Base-by-base conservation (phyloP, 2,888 invertebrate species). In the Sinodicranocentrus sp. region DNA sequence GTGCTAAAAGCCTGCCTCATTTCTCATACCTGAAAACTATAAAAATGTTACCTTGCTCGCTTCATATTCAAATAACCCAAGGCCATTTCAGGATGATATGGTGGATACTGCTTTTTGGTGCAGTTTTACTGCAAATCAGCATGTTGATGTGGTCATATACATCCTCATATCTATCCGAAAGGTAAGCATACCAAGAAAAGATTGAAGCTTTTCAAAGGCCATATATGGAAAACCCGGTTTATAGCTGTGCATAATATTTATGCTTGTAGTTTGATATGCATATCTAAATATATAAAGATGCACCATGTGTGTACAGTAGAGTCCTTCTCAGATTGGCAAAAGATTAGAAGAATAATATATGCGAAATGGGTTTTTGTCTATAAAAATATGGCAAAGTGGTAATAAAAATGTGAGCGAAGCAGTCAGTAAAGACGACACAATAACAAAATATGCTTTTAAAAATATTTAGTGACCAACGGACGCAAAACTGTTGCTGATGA, bases 61-160 rank as follows among this genome's bases (percentile, higher is more conserved):
- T 82, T 82, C 73, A 67, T 82, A 73, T 73, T 75, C 75, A 75
- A 82, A 82, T 75, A 75, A 70, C 75, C 82, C 82, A 82, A 82
- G 82, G 82, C 82, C 82, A 82, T 82, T 76, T 68, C 71, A 54
- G 52, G 26, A 54, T 48, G 25, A 10, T 44, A 8, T 68, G 17
- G 23, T 68, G 52, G 48, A 61, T 25, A 28, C n/a, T 13, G 13
- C 3, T 43, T 21, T 23, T 25, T 65, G 39, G 26, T 39, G 39
- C 63, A 39, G 33, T 48, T 48, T 48, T 48, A 48, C 48, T 48
- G 21, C 61, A 28, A 2, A 19, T n/a, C 26, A 61, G n/a, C n/a
- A n/a, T n/a, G n/a, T n/a, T 33, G 61, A 61, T 3, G 28, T 17
- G 28, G 2, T 61, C n/a, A 28, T 61, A 61, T 33, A 61, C 61